phyloP scores from a whole-genome alignment of 2,797 vertebrate genomes.

The Buphagus erythrorhynchus region DNA sequence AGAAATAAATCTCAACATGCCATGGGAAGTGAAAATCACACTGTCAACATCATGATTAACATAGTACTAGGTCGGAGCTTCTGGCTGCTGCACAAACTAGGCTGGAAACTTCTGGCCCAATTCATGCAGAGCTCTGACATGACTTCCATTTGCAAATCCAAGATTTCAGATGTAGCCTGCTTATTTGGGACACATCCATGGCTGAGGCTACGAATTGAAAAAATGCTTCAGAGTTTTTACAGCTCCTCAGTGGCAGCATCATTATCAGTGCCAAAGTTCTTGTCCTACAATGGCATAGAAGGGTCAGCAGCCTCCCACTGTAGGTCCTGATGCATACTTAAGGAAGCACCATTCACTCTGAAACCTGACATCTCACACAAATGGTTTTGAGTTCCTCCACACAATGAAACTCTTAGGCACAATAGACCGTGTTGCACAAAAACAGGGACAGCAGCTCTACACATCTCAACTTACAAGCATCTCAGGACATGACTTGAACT shows the following conservation, averaged over 20 bases:
- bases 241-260: neutral
- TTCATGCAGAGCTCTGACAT: neutral
- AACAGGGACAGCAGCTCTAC: neutral
- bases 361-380: slow-evolving; percentile 43
- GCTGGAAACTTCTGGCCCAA: neutral
- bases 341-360: slow-evolving; percentile 4
- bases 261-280: neutral
- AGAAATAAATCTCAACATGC: slow-evolving; percentile 11
- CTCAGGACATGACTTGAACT: slow-evolving; percentile 38
- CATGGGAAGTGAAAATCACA: neutral
- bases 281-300: neutral
- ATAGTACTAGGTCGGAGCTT: neutral
- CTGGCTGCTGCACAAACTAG: neutral
- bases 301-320: neutral
- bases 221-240: neutral
- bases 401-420: neutral
- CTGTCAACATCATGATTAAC: neutral
- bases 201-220: neutral
- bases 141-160: neutral
- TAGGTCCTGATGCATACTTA: slow-evolving; percentile 15
- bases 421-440: slow-evolving; percentile 44
- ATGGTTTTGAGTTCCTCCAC: slow-evolving; percentile 16
- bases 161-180: neutral
- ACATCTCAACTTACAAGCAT: slow-evolving; percentile 50
- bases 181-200: neutral